These are phyloP conservation scores for Bagarius yarrelli DNA, from an alignment of 2,113 vertebrate genomes.

Conservation along the genomic window DNA sequence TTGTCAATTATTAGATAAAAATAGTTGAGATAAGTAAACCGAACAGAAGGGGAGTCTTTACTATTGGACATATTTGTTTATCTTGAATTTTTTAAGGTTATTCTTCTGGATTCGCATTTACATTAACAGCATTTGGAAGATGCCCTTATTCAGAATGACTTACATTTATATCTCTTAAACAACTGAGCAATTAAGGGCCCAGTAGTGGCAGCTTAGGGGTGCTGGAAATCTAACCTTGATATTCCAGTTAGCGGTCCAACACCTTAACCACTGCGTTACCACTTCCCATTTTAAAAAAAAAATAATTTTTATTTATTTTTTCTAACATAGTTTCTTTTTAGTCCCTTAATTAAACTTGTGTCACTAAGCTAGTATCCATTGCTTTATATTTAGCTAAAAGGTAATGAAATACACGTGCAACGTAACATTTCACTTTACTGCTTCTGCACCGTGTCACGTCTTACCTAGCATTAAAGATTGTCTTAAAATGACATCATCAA, in stretches of 20 bases:
- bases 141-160: no score
- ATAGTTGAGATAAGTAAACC: constrained; percentile 63
- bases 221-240: no score
- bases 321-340: background rate
- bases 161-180: no score
- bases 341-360: constrained; percentile 58
- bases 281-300: no score
- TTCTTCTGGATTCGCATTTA: no score
- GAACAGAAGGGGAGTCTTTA: constrained; percentile 69
- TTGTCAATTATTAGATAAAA: constrained; percentile 72
- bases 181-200: no score
- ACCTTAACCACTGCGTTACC: no score
- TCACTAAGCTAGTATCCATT: constrained; percentile 63
- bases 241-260: no score
- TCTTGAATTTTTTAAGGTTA: no score
- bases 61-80: constrained; percentile 42
- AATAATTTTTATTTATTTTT: no score
- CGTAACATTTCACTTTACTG: constrained; percentile 4
- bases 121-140: no score
- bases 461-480: background rate
- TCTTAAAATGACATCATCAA: constrained; percentile 50
- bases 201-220: no score
- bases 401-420: constrained; percentile 62
- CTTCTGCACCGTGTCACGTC: constrained; percentile 18
- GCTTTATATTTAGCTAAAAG: constrained; percentile 71